Evolutionary conservation across 2,113 vertebrate genomes (phyloP).

Genomic region (Scomber colias): DNA sequence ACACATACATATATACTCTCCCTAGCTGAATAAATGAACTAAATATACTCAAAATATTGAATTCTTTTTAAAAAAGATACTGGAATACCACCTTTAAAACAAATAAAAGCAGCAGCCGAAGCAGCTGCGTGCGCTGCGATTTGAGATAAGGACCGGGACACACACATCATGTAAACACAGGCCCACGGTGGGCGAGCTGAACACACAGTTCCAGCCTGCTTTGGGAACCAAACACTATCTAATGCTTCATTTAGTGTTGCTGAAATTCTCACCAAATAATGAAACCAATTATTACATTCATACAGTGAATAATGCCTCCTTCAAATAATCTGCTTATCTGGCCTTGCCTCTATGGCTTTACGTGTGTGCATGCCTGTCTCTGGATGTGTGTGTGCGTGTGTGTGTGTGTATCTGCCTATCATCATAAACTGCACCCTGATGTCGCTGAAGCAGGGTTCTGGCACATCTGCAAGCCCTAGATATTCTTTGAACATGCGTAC

Average conservation of each 20-base stretch:
- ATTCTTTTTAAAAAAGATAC: conserved; percentile 15
- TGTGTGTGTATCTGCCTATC: conserved; percentile 64
- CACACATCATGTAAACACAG: conserved; percentile 55
- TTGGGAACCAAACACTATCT: conserved; percentile 60
- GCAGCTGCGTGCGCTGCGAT: conserved; percentile 52
- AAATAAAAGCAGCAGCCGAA: conserved; percentile 45
- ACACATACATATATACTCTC: neutral
- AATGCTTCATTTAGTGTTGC: conserved; percentile 66
- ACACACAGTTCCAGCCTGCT: conserved; percentile 45
- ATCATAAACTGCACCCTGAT: conserved; percentile 70
- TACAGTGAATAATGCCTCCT: conserved; percentile 77
- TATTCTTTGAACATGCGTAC: conserved; percentile 70
- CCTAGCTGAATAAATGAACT: conserved; percentile 24
- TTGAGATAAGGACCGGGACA: conserved; percentile 64
- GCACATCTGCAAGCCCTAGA: conserved; percentile 78
- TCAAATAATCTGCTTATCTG: conserved; percentile 83
- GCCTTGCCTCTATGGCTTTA: conserved; percentile 62
- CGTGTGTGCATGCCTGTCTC: conserved; percentile 35
- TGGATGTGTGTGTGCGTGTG: conserved; percentile 17
- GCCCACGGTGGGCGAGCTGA: conserved; percentile 38
- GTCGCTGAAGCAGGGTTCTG: conserved; percentile 61
- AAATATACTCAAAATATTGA: conserved; percentile 47
- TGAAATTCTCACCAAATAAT: conserved; percentile 75
- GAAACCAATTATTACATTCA: conserved; percentile 81
- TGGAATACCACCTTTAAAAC: conserved; percentile 56